Evolutionary conservation across 2,113 vertebrate genomes (phyloP), one percentile per base, ranked within the genome.

Genomic region (Xyrauchen texanus): DNA sequence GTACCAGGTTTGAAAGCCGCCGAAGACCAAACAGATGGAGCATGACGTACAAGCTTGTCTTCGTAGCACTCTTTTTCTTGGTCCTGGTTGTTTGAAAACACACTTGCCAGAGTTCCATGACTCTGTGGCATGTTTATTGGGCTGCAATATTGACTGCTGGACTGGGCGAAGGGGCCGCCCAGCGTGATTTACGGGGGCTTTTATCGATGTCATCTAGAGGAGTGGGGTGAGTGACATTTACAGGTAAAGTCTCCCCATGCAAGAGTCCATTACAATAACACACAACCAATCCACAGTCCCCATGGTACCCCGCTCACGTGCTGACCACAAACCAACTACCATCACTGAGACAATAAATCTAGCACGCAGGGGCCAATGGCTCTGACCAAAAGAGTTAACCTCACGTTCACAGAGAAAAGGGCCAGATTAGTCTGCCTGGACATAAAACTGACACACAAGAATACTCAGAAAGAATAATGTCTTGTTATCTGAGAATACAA

Each of bases 371-470:
- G 89, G 90, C 87, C 91, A 88, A 84, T 70, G 92, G 93, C 91
- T 92, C 91, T 91, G 91, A 92, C 53, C 52, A 9, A 52, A 52
- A 58, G 11, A 15, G 21, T 81, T 80, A 92, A 90, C 91, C 92
- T 92, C 92, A 92, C 91, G 89, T 88, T 94, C 92, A 92, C 90
- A 11, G 90, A 91, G 92, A 94, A 82, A 90, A 82, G 88, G 91
- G 91, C 92, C 94, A 92, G 91, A 92, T 93, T 92, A 92, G 92
- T 91, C 94, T 93, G 92, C 92, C 52, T 46, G 12, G 12, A 16
- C 81, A 68, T 67, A 52, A 74, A 61, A 64, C 57, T 68, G 75
- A 73, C 57, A 67, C 58, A 7, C 13, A n/a, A 58, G 21, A 58
- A 58, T n/a, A 7, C 55, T 15, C 55, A 15, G 55, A 13, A n/a